Evolutionary conservation across 2,797 vertebrate species (phyloP).

Genomic region (Zalophus californianus): DNA sequence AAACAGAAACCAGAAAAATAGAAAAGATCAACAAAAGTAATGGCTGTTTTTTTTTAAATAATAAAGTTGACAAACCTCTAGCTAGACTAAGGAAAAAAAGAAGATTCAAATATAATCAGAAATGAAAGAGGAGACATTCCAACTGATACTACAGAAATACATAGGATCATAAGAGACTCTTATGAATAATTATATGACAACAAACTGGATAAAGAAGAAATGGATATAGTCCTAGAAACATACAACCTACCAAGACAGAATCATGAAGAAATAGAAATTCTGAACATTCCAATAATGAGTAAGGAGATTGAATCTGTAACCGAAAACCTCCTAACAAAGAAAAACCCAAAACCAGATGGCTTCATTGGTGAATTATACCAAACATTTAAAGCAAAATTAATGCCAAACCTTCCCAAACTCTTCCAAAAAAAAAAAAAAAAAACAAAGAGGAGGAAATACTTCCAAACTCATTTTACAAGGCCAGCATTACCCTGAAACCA

Average conservation of each 20-base stretch:
- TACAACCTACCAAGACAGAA: neutral
- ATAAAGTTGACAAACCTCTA: neutral
- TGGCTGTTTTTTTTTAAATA: neutral
- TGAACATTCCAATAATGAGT: neutral
- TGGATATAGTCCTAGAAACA: neutral
- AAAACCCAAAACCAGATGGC: neutral
- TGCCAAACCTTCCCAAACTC: neutral
- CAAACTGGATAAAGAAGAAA: slow-evolving; percentile 7
- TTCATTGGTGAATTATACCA: neutral
- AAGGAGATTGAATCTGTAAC: neutral
- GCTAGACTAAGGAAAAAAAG: neutral
- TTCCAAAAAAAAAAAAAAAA: neutral
- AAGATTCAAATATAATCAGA: neutral
- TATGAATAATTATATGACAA: neutral
- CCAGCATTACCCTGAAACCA: neutral
- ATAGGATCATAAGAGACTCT: neutral
- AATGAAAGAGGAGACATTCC: neutral
- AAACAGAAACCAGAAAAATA: neutral
- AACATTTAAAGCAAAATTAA: neutral
- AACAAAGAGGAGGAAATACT: neutral
- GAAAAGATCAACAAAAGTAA: neutral
- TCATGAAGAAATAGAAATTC: neutral
- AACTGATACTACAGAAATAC: neutral
- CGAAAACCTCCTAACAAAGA: neutral
- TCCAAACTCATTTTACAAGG: neutral